Percentiles rank a stretch among this genome's conserved stretches.
phyloP scores from a whole-genome alignment of 2,113 vertebrate species.

The Ramphastos sulfuratus region DNA sequence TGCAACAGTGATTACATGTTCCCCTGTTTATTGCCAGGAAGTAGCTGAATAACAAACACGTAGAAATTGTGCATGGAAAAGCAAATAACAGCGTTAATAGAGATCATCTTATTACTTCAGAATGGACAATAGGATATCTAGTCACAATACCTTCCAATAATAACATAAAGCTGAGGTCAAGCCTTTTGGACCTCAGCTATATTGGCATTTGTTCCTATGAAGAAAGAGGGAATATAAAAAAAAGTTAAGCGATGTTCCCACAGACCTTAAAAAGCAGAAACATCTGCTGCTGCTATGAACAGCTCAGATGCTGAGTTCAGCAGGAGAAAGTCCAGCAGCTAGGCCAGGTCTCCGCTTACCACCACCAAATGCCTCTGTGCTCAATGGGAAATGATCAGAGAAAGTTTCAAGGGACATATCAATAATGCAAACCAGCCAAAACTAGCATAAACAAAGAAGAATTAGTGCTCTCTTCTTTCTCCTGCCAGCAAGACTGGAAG shows the following conservation, averaged over 20 bases:
- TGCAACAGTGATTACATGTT: conserved; percentile 12
- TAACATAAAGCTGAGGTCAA: conserved; percentile 49
- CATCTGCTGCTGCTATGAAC: conserved; percentile 63
- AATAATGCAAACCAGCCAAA: conserved; percentile 40
- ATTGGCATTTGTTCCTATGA: conserved; percentile 49
- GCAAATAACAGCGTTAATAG: conserved; percentile 42
- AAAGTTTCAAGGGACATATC: conserved; percentile 46
- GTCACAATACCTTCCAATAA: conserved; percentile 9
- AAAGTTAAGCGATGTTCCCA: conserved; percentile 56
- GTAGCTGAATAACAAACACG: conserved; percentile 30
- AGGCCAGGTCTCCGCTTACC: conserved; percentile 43
- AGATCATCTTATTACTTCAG: background rate
- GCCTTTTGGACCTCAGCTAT: conserved; percentile 26
- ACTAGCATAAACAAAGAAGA: conserved; percentile 42
- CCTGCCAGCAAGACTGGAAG: conserved; percentile 7
- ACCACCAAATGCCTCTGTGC: background rate
- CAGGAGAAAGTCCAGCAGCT: conserved; percentile 47
- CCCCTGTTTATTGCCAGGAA: conserved; percentile 26
- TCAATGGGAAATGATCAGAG: conserved; percentile 45
- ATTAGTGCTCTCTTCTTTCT: background rate
- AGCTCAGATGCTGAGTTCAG: conserved; percentile 37
- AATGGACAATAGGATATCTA: conserved; percentile 34
- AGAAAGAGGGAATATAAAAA: background rate
- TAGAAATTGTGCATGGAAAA: background rate
- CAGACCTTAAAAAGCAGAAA: conserved; percentile 72